These are phyloP conservation scores for Rhagoletis zephyria DNA, from an alignment of 1,140 invertebrate species.

Conservation along the genomic window DNA sequence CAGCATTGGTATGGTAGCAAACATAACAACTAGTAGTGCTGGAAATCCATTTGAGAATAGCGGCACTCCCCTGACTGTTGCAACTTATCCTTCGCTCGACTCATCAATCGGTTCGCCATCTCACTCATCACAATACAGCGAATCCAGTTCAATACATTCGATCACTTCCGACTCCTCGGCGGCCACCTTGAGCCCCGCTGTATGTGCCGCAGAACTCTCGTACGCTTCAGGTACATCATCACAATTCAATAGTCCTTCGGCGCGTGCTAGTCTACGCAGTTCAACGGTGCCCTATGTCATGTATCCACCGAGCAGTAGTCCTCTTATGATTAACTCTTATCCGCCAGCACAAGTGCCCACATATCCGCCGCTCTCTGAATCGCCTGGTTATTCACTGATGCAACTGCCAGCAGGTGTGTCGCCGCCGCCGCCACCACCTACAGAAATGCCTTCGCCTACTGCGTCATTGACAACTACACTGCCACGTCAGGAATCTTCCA, in stretches of 20 bases:
- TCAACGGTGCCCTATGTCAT: constrained; percentile 67
- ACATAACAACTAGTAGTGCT: constrained; percentile 36
- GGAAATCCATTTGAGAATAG: constrained; percentile 65
- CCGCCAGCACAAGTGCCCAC: constrained; percentile 65
- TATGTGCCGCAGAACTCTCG: constrained; percentile 61
- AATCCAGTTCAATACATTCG: constrained; percentile 69
- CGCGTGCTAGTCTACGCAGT: constrained; percentile 63
- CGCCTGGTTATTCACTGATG: constrained; percentile 65
- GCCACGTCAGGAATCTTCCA: constrained; percentile 41
- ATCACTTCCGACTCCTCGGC: constrained; percentile 68
- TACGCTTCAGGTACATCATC: constrained; percentile 67
- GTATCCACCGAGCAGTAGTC: constrained; percentile 66
- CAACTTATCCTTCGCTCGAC: constrained; percentile 66
- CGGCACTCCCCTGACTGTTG: constrained; percentile 39
- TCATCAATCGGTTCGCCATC: constrained; percentile 70
- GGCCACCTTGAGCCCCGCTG: constrained; percentile 67
- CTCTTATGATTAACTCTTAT: constrained; percentile 67
- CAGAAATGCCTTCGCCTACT: not conserved
- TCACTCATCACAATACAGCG: constrained; percentile 66
- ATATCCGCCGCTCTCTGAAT: constrained; percentile 65
- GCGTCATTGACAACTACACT: not conserved
- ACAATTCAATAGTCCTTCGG: constrained; percentile 66
- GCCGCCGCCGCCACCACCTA: constrained; percentile 28
- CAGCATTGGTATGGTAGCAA: not conserved
- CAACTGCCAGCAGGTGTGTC: constrained; percentile 56